Base-by-base conservation (phyloP, 2,113 vertebrate genomes). In the Notarius lentiginosus region DNA sequence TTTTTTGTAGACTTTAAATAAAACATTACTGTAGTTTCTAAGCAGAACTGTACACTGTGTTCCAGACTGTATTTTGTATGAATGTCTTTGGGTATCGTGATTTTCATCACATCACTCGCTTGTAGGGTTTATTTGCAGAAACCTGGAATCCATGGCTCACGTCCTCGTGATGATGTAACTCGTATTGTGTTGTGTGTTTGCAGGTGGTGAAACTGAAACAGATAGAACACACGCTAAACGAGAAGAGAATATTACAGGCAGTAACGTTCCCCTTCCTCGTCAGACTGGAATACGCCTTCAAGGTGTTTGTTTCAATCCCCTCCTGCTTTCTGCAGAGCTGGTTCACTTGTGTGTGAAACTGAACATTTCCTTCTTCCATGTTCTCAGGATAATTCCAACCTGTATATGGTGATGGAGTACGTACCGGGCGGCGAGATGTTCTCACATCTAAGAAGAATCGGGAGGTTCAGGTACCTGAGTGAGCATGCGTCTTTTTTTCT, bases 201-300 rank as follows among this genome's bases (percentile, higher is more conserved):
- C 87, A 99, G 98, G 98, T 99, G 58, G 98, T 99, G 92, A 99
- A 99, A 94, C 96, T 99, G 95, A 99, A 99, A 94, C 98, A 99
- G 94, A 99, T 99, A 96, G 98, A 99, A 94, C 98, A 99, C 94
- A 99, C 98, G 0, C 90, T 99, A 95, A 99, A 99, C 82, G 98
- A 99, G 94, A 99, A 99, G 94, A 96, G 97, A 95, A 99, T 99
- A 96, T 96, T 99, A 91, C 98, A 99, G 94, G 98, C 98, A 0
- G 98, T 99, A 91, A 98, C 97, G 94, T 99, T 99, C 84, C 98
- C 98, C 87, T 99, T 99, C 92, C 97, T 99, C 81, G 98, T 99
- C 93, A 97, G 95, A 95, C 95, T 99, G 93, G 98, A 99, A 91
- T 99, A 99, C 91, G 96, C 98, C 86, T 99, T 99, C 95, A 99